Conservation (phyloP, 2,888 invertebrate genomes). For the Melanophora roralis region DNA sequence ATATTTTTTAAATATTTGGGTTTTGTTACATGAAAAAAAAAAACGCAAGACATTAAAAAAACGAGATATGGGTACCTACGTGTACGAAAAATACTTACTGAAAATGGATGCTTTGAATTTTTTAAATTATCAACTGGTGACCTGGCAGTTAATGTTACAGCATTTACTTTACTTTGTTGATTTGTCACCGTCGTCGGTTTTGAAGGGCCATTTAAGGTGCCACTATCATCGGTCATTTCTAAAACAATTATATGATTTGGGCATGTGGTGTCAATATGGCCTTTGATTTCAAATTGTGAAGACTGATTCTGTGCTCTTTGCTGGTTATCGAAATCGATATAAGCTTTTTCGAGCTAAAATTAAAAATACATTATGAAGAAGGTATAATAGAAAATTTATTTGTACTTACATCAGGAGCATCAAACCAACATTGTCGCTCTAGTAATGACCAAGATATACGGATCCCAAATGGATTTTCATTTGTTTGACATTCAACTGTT, state of each 20-base stretch:
- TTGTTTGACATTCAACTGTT: conserved; percentile 78
- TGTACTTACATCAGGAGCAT: conserved; percentile 69
- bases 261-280: conserved; percentile 55
- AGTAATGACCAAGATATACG: conserved; percentile 79
- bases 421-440: conserved; percentile 80
- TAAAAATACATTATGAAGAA: not conserved
- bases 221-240: conserved; percentile 20
- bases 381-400: not conserved
- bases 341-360: conserved; percentile 50
- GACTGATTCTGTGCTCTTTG: conserved; percentile 63
- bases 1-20: no score
- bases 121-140: conserved; percentile 61
- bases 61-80: no score
- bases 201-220: not conserved
- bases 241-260: conserved; percentile 63
- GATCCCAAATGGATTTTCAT: conserved; percentile 46
- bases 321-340: conserved; percentile 59
- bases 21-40: not conserved
- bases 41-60: not conserved
- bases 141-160: conserved; percentile 46
- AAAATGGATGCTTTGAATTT: conserved; percentile 67
- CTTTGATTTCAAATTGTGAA: conserved; percentile 56
- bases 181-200: not conserved
- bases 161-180: conserved; percentile 9
- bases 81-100: conserved; percentile 64